phyloP scores from a whole-genome alignment of 2,797 vertebrate species.

The Vespertilio murinus region DNA sequence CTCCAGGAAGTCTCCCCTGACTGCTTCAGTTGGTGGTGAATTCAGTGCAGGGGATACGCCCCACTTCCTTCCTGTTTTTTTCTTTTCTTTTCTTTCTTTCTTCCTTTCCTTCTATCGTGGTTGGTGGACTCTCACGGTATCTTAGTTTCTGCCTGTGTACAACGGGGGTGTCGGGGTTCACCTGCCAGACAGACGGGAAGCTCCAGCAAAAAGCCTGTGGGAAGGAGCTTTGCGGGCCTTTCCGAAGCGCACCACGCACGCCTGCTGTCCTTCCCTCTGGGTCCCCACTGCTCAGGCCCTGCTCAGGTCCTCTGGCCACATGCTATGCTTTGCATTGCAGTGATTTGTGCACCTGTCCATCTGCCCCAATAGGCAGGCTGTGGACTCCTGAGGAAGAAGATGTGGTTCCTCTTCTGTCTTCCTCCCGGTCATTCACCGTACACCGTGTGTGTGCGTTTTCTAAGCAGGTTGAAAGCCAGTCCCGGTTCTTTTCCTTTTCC shows the following conservation, averaged over 20 bases:
- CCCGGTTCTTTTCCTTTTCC: too few relatives aligned
- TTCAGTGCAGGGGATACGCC: rapidly evolving
- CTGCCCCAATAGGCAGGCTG: neutral
- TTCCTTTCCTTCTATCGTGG: neutral
- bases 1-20: neutral
- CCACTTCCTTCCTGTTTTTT: neutral
- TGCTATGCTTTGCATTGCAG: neutral
- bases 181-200: neutral
- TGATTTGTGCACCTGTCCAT: neutral
- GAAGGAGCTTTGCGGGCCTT: rapidly evolving
- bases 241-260: rapidly evolving
- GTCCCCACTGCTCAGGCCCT: rapidly evolving
- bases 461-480: neutral
- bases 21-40: neutral
- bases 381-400: neutral
- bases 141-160: neutral
- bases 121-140: rapidly evolving
- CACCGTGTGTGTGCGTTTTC: rapidly evolving
- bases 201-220: neutral
- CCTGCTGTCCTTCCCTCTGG: too few relatives aligned
- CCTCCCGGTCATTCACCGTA: neutral
- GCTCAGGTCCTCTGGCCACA: neutral
- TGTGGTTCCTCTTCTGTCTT: neutral
- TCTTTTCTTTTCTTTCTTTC: too few relatives aligned
- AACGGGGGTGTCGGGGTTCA: neutral